Conservation (phyloP, 2,888 invertebrate species). For the Aradus depressus region DNA sequence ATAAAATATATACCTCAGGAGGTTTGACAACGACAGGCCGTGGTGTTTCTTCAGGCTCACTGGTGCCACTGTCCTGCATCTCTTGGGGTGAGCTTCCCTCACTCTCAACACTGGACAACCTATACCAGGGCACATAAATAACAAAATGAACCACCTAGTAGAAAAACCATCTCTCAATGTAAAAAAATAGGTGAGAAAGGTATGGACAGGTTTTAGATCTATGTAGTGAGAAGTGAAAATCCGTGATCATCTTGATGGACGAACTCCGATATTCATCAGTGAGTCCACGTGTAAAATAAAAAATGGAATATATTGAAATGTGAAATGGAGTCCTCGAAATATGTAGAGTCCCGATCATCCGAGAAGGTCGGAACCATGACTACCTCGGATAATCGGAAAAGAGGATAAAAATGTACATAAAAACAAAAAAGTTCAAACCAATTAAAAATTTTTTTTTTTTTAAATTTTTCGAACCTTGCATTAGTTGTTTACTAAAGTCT, state of each 20-base stretch:
- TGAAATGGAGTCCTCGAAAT: too few relatives aligned
- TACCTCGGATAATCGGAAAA: too few relatives aligned
- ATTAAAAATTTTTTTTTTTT: neutral
- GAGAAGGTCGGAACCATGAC: too few relatives aligned
- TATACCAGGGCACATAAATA: slow-evolving; percentile 6
- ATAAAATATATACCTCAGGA: slow-evolving; percentile 20
- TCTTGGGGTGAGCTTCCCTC: slow-evolving; percentile 17
- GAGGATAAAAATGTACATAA: too few relatives aligned
- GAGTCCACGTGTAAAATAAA: too few relatives aligned
- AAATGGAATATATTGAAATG: too few relatives aligned
- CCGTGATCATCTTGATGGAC: too few relatives aligned
- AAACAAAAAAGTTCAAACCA: neutral
- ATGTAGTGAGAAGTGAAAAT: neutral
- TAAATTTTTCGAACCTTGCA: neutral
- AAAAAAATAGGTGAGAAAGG: neutral
- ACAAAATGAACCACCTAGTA: neutral
- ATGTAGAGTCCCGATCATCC: too few relatives aligned
- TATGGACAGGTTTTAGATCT: neutral
- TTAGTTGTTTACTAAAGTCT: too few relatives aligned
- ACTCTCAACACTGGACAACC: slow-evolving; percentile 26
- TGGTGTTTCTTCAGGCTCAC: slow-evolving; percentile 23
- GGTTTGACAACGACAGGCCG: slow-evolving; percentile 25
- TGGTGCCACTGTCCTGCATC: slow-evolving; percentile 18
- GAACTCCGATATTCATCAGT: too few relatives aligned
- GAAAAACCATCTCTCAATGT: neutral